Conservation (phyloP, 2,797 vertebrate genomes). For the Acestrorhynchus altus region DNA sequence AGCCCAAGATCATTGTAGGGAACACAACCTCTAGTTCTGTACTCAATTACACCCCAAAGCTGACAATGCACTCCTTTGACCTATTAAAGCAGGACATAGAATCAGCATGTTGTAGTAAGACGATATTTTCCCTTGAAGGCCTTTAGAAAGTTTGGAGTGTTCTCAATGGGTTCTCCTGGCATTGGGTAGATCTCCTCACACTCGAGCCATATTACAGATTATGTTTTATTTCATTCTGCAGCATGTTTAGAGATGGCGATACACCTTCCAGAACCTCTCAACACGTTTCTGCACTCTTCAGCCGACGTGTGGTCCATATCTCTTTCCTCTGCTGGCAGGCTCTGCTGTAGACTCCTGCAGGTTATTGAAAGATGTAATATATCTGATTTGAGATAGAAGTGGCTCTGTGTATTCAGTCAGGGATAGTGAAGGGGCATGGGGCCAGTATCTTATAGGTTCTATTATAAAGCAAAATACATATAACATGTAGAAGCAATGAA, state of each 20-base stretch:
- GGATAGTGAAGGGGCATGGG: no score
- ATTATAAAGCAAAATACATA: no score
- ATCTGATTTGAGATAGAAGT: no score
- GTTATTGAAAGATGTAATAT: no score
- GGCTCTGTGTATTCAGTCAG: no score
- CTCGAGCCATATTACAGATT: neutral
- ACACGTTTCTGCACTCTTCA: neutral
- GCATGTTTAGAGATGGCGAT: neutral
- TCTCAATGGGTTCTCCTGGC: neutral
- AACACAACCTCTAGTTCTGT: neutral
- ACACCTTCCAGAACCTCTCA: neutral
- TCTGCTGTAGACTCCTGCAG: no score
- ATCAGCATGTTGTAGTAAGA: slow-evolving; percentile 33
- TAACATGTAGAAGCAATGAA: no score
- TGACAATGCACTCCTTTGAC: neutral
- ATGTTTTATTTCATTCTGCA: neutral
- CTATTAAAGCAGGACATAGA: slow-evolving; percentile 2
- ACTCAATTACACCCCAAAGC: slow-evolving; percentile 4
- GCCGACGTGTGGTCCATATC: neutral
- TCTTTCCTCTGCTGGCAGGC: neutral
- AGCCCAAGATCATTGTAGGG: neutral
- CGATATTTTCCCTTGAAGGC: slow-evolving; percentile 4
- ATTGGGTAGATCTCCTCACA: neutral
- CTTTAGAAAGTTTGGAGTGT: neutral
- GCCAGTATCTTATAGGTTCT: no score